Conservation (phyloP, 1,140 invertebrate genomes). For the Anthonomus grandis region DNA sequence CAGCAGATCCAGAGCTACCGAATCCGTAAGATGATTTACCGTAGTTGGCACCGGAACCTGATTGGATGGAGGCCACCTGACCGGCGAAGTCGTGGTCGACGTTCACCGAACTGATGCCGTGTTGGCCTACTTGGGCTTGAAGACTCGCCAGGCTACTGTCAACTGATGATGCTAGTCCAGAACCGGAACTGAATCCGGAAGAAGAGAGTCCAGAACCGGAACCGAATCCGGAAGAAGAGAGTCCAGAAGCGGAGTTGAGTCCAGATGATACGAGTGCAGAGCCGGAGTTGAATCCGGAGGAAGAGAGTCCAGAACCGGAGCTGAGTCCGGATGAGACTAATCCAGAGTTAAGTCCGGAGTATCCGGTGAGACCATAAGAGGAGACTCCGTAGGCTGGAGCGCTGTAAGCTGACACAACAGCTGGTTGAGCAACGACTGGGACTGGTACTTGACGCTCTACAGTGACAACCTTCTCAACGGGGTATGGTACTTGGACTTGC, state of each 20-base stretch:
- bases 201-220: neutral
- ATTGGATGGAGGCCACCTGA: constrained; percentile 8
- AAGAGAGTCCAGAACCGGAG: neutral
- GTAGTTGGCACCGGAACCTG: neutral
- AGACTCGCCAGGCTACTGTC: neutral
- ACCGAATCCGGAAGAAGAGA: neutral
- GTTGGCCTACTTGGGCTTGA: neutral
- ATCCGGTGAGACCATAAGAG: neutral
- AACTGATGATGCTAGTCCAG: no score
- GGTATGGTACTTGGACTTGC: constrained; percentile 26
- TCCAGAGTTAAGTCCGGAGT: neutral
- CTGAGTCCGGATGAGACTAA: neutral
- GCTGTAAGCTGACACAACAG: no score
- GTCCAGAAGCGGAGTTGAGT: no score
- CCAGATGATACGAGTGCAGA: no score
- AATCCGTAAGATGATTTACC: neutral
- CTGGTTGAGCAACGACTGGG: constrained; percentile 1
- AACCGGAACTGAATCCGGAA: neutral
- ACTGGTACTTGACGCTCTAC: constrained; percentile 22
- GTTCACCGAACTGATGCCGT: neutral
- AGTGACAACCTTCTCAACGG: constrained; percentile 12
- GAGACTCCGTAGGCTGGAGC: neutral
- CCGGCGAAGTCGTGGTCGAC: constrained; percentile 6
- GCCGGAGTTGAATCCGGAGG: neutral
- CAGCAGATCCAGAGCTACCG: no score